These are phyloP conservation scores for Phenganax subtilis DNA, from an alignment of 92 coral and sea anemone species.

Conservation along the genomic window DNA sequence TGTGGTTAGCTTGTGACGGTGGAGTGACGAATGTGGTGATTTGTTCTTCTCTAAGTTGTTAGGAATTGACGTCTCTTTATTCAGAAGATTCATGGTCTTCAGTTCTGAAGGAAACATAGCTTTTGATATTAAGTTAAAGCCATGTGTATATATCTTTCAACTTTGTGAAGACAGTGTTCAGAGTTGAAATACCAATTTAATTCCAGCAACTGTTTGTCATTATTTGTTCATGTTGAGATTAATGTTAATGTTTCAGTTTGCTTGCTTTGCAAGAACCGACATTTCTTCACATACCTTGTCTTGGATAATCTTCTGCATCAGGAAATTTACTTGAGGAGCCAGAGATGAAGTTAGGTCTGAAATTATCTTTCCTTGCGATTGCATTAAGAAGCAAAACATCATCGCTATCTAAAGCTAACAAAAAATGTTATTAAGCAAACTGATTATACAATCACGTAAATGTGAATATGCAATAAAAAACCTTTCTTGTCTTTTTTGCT, in stretches of 20 bases:
- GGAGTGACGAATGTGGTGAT: background rate
- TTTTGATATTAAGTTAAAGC: background rate
- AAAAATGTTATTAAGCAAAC: background rate
- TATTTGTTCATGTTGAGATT: background rate
- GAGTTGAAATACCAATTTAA: background rate
- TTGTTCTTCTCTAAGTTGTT: background rate
- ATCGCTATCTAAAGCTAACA: constrained; percentile 76
- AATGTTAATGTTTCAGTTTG: background rate
- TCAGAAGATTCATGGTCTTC: background rate
- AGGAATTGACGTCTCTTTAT: background rate
- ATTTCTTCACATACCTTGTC: constrained; percentile 59
- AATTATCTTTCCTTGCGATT: constrained; percentile 67
- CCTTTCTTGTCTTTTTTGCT: too few relatives aligned
- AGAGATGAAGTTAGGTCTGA: constrained; percentile 61
- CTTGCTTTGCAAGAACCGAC: too few relatives aligned
- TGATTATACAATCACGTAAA: background rate
- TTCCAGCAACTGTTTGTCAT: too few relatives aligned
- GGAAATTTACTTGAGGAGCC: constrained; percentile 73
- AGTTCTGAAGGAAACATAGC: background rate
- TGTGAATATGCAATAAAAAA: background rate
- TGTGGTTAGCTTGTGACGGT: background rate
- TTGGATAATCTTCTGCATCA: constrained; percentile 68
- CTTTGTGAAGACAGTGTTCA: background rate
- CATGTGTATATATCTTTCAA: too few relatives aligned
- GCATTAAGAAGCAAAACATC: constrained; percentile 90